A percentile compares a stretch with the other conserved stretches of the same genome.
Evolutionary conservation across 2,888 invertebrate species (phyloP).

Genomic region (Leptothorax acervorum): DNA sequence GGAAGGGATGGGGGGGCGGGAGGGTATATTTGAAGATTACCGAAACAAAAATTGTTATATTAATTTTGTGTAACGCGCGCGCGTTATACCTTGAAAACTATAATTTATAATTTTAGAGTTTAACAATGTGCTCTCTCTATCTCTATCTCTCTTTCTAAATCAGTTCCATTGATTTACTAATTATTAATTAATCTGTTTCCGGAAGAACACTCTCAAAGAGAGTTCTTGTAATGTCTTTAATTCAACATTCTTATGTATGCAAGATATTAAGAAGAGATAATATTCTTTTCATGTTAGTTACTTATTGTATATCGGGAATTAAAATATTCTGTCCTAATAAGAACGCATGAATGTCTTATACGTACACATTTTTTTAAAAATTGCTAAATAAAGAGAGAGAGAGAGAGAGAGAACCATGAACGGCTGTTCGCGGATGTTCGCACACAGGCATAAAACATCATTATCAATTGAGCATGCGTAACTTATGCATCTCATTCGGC

Average conservation of each 20-base stretch:
- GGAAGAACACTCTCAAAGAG: not conserved
- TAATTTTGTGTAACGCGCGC: not conserved
- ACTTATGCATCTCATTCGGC: slow-evolving; percentile 82
- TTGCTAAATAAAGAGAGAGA: slow-evolving; percentile 47
- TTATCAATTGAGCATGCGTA: slow-evolving; percentile 77
- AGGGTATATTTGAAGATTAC: not conserved
- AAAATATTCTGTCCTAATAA: not conserved
- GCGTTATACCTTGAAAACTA: not conserved
- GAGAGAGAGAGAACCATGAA: slow-evolving; percentile 25
- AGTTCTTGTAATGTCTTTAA: not conserved
- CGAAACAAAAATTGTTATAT: not conserved
- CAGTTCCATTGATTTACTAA: not conserved
- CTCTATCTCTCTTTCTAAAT: not conserved
- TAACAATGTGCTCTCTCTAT: not conserved
- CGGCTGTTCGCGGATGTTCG: slow-evolving; percentile 52
- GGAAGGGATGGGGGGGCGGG: too few relatives aligned
- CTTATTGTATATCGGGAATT: not conserved
- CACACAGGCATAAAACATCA: slow-evolving; percentile 69
- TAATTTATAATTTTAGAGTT: not conserved
- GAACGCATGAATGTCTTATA: slow-evolving; percentile 24
- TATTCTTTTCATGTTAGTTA: not conserved
- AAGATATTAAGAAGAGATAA: not conserved
- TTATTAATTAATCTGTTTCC: not conserved
- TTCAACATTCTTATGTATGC: not conserved
- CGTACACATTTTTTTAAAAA: slow-evolving; percentile 55